Conservation (phyloP, 2,113 vertebrate genomes). For the Ginglymostoma cirratum region DNA sequence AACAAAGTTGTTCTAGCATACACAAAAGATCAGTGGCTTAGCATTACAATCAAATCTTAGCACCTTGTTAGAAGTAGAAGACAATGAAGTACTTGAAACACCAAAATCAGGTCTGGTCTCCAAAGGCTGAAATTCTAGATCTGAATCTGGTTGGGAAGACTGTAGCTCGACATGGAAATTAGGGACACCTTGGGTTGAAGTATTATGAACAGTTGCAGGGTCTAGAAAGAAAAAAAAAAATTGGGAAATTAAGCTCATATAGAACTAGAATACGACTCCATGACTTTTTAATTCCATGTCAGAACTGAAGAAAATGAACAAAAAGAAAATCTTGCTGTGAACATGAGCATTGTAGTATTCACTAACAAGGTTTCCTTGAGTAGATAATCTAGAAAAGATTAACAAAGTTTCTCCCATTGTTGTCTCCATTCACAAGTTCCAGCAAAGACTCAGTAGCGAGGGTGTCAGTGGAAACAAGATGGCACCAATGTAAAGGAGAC, state of each 20-base stretch:
- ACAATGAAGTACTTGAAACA: constrained; percentile 43
- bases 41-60: background rate
- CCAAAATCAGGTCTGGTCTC: constrained; percentile 49
- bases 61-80: constrained; percentile 32
- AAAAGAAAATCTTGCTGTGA: too few relatives aligned
- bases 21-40: background rate
- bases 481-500: too few relatives aligned
- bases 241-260: background rate
- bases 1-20: background rate
- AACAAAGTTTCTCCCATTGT: too few relatives aligned
- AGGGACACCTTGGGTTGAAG: constrained; percentile 48
- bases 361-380: constrained; percentile 9
- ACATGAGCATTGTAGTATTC: background rate
- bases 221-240: constrained; percentile 44
- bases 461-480: too few relatives aligned
- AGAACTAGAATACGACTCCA: background rate
- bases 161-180: constrained; percentile 43
- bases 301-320: background rate
- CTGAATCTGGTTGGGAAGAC: constrained; percentile 13
- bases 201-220: constrained; percentile 43
- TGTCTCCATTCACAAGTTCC: too few relatives aligned
- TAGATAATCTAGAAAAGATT: background rate
- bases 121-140: constrained; percentile 52
- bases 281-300: too few relatives aligned
- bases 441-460: too few relatives aligned